Conservation (phyloP, 1,140 invertebrate genomes). For the Camponotus vicinus region DNA sequence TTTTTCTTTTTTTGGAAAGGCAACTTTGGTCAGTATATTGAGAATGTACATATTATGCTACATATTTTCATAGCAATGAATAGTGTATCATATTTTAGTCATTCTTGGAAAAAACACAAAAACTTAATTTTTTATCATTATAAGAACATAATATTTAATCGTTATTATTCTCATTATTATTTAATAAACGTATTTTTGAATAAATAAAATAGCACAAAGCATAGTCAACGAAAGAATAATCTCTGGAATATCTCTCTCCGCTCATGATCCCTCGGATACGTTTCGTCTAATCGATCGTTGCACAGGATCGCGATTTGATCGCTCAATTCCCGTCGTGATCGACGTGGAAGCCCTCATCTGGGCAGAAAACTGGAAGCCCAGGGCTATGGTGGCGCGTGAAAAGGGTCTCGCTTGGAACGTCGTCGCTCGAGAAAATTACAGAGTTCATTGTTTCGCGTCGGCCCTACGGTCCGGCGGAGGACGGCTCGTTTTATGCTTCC, state of each 20-base stretch:
- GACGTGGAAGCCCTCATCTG: conserved; percentile 50
- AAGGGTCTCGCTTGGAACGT: conserved; percentile 65
- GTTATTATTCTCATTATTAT: background rate
- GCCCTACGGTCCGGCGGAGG: conserved; percentile 49
- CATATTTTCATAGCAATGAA: background rate
- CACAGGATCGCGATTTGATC: conserved; percentile 56
- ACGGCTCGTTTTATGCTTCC: conserved; percentile 63
- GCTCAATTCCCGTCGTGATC: conserved; percentile 70
- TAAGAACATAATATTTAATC: background rate
- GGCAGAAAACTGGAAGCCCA: conserved; percentile 67
- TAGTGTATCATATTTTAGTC: no score
- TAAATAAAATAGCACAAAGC: background rate
- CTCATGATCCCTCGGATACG: conserved; percentile 14
- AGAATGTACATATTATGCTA: background rate
- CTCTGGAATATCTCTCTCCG: background rate
- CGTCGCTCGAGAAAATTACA: conserved; percentile 76
- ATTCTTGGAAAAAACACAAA: background rate
- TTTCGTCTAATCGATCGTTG: conserved; percentile 49
- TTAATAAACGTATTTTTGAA: background rate
- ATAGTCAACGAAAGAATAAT: background rate
- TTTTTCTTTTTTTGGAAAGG: background rate
- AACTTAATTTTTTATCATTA: background rate
- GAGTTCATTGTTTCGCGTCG: conserved; percentile 74
- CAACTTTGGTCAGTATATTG: background rate
- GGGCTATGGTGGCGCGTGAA: conserved; percentile 74